Base-by-base conservation (phyloP, 2,888 invertebrate species). In the Xanthorhoe designata region DNA sequence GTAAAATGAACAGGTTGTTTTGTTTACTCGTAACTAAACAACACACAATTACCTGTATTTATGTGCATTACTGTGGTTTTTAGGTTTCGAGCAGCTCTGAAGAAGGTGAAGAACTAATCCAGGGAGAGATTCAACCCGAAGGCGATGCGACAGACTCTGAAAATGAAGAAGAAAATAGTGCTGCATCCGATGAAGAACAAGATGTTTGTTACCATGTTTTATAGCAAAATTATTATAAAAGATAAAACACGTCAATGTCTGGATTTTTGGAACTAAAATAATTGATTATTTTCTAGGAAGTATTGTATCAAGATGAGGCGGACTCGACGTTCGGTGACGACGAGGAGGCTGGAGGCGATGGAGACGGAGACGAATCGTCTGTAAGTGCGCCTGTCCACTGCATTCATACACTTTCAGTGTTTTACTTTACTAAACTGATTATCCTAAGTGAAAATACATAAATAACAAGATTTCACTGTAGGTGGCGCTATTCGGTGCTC, bases 221-320 rank as follows among this genome's bases (percentile, higher is more conserved):
- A 42, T 3, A 2, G 38, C 3, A 32, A 7, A 7, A 32, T 32
- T 32, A 7, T 7, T 7, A 32, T 24, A 3, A 24, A 24, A 3
- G 1, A 24, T 24, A 24, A 24, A 3, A 24, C 24, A 1, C 1
- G 24, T 24, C 13, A 38, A 10, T 38, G 38, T 38, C 38, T 1
- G 13, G 1, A 38, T 9, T 10, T 7, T 6, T 35, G 45, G 15
- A 15, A 10, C 0, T 45, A 5, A 15, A 2, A 15, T 15, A 6
- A 45, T 15, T 13, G 7, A 15, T 47, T 9, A 24, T 7, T 53
- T 82, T 85, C n/a, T 73, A 94, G 94, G 87, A 85, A 75, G 88
- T 92, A 5, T 64, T 94, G 70, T 96, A 95, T 84, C 91, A 93
- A 53, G 94, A 94, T 57, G 93, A 93, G 74, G 94, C 92, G n/a